Conservation (phyloP, 2,888 invertebrate species). For the Cataglyphis rosenhaueri region DNA sequence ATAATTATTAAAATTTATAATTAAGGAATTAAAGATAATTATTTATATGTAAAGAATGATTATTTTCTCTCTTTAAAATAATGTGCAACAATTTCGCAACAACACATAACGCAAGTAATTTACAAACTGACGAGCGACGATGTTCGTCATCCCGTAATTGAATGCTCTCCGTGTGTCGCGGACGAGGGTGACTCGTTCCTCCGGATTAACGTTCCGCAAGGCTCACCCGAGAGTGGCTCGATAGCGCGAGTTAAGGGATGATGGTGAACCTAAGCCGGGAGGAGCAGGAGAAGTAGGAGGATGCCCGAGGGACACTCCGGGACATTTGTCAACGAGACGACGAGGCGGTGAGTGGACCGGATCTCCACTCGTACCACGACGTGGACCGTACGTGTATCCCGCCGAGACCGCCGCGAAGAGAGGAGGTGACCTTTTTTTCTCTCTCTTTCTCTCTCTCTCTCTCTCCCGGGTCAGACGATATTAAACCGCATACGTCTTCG, state of each 20-base stretch:
- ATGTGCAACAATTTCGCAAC: neutral
- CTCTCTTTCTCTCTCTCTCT: slow-evolving; percentile 65
- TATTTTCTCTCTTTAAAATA: neutral
- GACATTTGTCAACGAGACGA: slow-evolving; percentile 84
- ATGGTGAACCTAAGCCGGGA: slow-evolving; percentile 63
- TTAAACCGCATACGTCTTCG: slow-evolving; percentile 84
- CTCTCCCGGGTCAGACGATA: slow-evolving; percentile 78
- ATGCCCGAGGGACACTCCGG: slow-evolving; percentile 80
- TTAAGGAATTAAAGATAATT: neutral
- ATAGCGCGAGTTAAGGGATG: slow-evolving; percentile 75
- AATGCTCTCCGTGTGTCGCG: slow-evolving; percentile 76
- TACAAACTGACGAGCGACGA: slow-evolving; percentile 47
- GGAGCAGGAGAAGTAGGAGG: slow-evolving; percentile 47
- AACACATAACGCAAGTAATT: slow-evolving; percentile 31
- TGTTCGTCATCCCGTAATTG: slow-evolving; percentile 77
- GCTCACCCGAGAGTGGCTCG: slow-evolving; percentile 52
- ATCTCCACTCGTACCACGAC: slow-evolving; percentile 64
- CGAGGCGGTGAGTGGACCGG: slow-evolving; percentile 82
- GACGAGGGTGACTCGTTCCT: slow-evolving; percentile 73
- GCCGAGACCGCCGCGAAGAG: slow-evolving; percentile 73
- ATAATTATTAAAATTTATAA: neutral
- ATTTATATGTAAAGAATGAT: neutral
- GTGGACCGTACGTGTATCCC: slow-evolving; percentile 78
- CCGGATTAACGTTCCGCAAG: slow-evolving; percentile 69
- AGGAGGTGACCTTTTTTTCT: slow-evolving; percentile 67